Conservation (phyloP, 2,113 vertebrate genomes). For the Channa maculata region DNA sequence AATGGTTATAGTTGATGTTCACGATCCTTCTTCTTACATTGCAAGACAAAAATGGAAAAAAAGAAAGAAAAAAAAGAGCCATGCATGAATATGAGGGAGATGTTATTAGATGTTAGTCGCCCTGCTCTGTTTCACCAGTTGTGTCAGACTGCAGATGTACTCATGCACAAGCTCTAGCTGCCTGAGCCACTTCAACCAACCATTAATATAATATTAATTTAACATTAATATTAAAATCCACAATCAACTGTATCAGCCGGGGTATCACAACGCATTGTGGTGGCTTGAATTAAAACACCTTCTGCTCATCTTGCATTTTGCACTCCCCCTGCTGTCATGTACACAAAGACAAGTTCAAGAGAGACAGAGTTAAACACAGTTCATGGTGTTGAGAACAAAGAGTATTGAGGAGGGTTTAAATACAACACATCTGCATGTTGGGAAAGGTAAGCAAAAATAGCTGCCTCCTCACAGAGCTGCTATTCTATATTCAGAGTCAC, state of each 20-base stretch:
- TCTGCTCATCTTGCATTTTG: slow-evolving; percentile 6
- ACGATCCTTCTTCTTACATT: slow-evolving; percentile 28
- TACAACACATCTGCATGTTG: background rate
- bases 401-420: background rate
- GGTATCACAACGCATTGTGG: slow-evolving; percentile 20
- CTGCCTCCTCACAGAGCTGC: slow-evolving; percentile 7
- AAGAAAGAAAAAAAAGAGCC: background rate
- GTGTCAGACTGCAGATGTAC: slow-evolving; percentile 38
- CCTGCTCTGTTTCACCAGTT: slow-evolving; percentile 38
- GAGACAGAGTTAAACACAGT: slow-evolving; percentile 23
- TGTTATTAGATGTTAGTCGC: slow-evolving; percentile 33
- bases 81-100: slow-evolving; percentile 37
- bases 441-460: slow-evolving; percentile 45
- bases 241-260: slow-evolving; percentile 30
- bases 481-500: slow-evolving; percentile 65
- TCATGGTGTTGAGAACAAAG: slow-evolving; percentile 27
- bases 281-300: slow-evolving; percentile 24
- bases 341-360: slow-evolving; percentile 17
- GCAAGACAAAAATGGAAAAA: background rate
- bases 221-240: slow-evolving; percentile 55
- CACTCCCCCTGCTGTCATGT: background rate
- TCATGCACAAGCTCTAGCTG: slow-evolving; percentile 48
- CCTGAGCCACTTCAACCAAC: slow-evolving; percentile 30
- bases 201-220: slow-evolving; percentile 59
- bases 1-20: slow-evolving; percentile 13